A percentile compares a stretch with the other conserved stretches of the same genome.
These are phyloP conservation scores for Apteryx owenii DNA, from an alignment of 2,113 vertebrate species.

Conservation along the genomic window DNA sequence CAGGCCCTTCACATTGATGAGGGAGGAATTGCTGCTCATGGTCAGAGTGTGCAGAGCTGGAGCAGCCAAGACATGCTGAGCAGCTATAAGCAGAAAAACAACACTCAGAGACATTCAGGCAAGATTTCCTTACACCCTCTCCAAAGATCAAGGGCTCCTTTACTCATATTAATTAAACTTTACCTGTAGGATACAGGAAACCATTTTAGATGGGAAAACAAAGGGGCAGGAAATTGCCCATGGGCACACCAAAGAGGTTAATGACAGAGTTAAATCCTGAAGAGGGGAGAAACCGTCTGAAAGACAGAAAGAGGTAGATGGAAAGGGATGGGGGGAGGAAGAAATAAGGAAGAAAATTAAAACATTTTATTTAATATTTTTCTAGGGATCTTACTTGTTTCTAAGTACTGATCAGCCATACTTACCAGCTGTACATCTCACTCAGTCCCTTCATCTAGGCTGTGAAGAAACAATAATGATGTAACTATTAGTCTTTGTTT, in stretches of 20 bases:
- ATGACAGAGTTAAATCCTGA: background rate
- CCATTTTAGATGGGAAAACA: background rate
- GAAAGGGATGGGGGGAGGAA: background rate
- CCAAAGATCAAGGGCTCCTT: background rate
- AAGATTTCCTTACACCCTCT: background rate
- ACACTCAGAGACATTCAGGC: background rate
- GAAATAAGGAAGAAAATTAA: background rate
- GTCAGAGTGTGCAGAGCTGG: conserved; percentile 66
- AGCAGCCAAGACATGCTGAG: conserved; percentile 76
- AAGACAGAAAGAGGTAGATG: background rate
- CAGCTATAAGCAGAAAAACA: conserved; percentile 22
- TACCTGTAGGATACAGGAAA: conserved; percentile 19
- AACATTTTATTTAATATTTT: background rate
- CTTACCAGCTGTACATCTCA: background rate
- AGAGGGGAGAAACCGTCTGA: background rate
- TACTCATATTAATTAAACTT: background rate
- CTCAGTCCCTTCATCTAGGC: background rate
- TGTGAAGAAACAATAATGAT: background rate
- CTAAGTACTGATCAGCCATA: background rate
- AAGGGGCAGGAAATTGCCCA: background rate
- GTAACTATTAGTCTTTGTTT: background rate
- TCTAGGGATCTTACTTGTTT: background rate
- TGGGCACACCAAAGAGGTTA: background rate
- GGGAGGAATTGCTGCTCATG: conserved; percentile 89
- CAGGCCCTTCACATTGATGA: conserved; percentile 80